Base-by-base conservation (phyloP, 2,113 vertebrate species). In the Hippocampus guttulatus region DNA sequence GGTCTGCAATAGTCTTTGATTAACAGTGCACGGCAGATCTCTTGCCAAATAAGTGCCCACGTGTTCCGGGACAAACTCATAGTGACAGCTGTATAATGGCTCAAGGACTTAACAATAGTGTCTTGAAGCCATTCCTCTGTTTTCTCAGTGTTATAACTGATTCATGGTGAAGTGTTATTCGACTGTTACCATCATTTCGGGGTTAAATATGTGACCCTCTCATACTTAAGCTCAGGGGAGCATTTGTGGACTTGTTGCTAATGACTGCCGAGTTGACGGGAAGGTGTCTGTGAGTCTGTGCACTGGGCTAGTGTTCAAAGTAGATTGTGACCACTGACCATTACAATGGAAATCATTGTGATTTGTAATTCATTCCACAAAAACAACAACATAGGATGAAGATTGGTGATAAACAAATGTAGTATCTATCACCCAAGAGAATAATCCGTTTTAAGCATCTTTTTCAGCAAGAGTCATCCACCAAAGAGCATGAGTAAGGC, bases 151-250 rank as follows among this genome's bases (percentile, higher is more conserved):
- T 77, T 81, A 77, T 62, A 64, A 16, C 75, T 88, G 79, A 90
- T 88, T 85, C 82, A 76, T 81, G 70, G 21, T 85, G 85, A 89
- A 84, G 68, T 88, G 87, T 88, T 89, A 80, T 87, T 89, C 66
- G 64, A 83, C 73, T 65, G 55, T 72, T 67, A 71, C 74, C 80
- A 70, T 85, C 74, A 77, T 86, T 77, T 43, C 0, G 55, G 41
- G 88, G 86, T 87, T 74, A 89, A 87, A 84, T 87, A 88, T 88
- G 82, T 88, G 85, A 88, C 87, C 84, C 74, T 62, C 75, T 4
- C 76, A 79, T 85, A 67, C 76, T 67, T 75, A 69, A 78, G n/a
- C 76, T 64, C 76, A 64, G 63, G 58, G 77, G 75, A 83, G 72
- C 70, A 80, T 83, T 81, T 85, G 78, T 77, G 68, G 74, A 64